Percentiles rank a stretch among this genome's conserved stretches.
These are phyloP conservation scores for Beroe ovata DNA, from an alignment of 37 sponge, comb jelly and placozoan genomes.

Conservation along the genomic window DNA sequence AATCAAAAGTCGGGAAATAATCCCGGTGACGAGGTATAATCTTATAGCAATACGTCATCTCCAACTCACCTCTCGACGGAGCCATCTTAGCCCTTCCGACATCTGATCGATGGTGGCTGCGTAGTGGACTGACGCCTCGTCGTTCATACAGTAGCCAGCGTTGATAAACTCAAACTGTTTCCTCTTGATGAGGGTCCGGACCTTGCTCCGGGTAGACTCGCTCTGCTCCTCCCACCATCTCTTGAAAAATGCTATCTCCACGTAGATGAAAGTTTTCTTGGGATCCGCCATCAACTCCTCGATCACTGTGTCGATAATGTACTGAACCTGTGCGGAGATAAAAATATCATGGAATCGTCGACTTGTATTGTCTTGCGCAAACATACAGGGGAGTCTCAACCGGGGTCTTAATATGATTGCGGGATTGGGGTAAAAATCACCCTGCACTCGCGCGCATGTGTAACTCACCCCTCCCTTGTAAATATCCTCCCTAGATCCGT, in stretches of 20 bases:
- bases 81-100: neutral
- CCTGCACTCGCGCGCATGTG: conserved; percentile 68
- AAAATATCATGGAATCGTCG: too few species aligned
- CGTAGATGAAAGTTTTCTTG: conserved; percentile 78
- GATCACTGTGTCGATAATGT: conserved; percentile 82
- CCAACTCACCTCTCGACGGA: neutral
- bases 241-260: conserved; percentile 85
- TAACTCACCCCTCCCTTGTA: conserved; percentile 45
- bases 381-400: too few species aligned
- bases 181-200: conserved; percentile 72
- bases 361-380: too few species aligned
- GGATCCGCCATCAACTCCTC: conserved; percentile 73
- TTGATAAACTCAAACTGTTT: conserved; percentile 91
- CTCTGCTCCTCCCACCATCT: conserved; percentile 85
- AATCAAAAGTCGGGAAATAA: too few species aligned
- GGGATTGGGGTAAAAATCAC: too few species aligned
- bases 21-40: too few species aligned
- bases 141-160: conserved; percentile 97
- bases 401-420: too few species aligned
- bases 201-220: conserved; percentile 70
- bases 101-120: conserved; percentile 86
- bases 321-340: conserved; percentile 70
- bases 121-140: conserved; percentile 90
- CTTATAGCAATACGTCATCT: too few species aligned
- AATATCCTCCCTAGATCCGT: conserved; percentile 70